Conservation (phyloP, 2,888 invertebrate species). For the Shargacucullia verbasci region DNA sequence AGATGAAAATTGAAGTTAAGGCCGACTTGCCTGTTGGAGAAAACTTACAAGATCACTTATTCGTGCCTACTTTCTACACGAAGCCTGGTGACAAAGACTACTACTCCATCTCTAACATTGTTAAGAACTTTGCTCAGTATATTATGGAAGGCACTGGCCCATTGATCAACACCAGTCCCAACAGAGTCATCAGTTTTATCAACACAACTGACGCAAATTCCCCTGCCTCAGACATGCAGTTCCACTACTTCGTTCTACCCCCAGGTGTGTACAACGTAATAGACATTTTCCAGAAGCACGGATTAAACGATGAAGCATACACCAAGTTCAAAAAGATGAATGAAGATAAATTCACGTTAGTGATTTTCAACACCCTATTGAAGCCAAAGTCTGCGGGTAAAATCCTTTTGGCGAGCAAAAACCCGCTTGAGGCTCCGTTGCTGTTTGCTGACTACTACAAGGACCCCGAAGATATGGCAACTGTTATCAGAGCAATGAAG, state of each 20-base stretch:
- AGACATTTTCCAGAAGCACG: constrained; percentile 72
- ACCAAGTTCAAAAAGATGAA: constrained; percentile 80
- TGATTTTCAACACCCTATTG: constrained; percentile 90
- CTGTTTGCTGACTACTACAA: constrained; percentile 91
- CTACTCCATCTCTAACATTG: constrained; percentile 76
- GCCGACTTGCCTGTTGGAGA: constrained; percentile 91
- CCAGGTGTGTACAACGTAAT: constrained; percentile 85
- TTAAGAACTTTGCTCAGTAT: constrained; percentile 81
- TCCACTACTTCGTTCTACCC: constrained; percentile 89
- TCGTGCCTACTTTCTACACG: constrained; percentile 91
- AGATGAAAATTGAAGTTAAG: constrained; percentile 88
- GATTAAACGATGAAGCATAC: constrained; percentile 79
- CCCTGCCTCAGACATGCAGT: constrained; percentile 78
- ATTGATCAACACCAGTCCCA: constrained; percentile 75
- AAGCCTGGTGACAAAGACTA: constrained; percentile 91
- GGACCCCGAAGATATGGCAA: constrained; percentile 88
- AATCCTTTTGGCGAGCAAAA: constrained; percentile 88
- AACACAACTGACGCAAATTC: constrained; percentile 83
- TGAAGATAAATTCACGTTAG: constrained; percentile 82
- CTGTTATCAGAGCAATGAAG: constrained; percentile 82
- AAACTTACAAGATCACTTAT: constrained; percentile 94
- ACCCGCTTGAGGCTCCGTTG: constrained; percentile 91
- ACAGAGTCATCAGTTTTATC: constrained; percentile 87
- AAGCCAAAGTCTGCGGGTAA: constrained; percentile 91
- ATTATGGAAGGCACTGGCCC: constrained; percentile 80